Percentiles rank a stretch among this genome's conserved stretches.
These are phyloP conservation scores for Pherbina coryleti DNA, from an alignment of 2,888 invertebrate genomes.

Conservation along the genomic window DNA sequence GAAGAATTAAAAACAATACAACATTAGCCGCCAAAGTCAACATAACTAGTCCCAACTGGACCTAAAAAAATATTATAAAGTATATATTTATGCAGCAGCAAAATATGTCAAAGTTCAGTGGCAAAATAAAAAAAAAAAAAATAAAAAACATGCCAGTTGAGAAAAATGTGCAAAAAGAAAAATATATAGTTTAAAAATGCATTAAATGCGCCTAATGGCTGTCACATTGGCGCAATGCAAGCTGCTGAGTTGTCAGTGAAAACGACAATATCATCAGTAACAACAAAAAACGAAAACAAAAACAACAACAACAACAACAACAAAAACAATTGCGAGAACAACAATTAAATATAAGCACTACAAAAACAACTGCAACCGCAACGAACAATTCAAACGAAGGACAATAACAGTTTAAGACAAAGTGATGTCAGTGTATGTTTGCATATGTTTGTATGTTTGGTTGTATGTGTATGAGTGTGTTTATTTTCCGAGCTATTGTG, in stretches of 20 bases:
- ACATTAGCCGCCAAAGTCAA: slow-evolving; percentile 35
- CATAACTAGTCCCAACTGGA: neutral
- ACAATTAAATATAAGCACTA: neutral
- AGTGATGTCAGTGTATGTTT: slow-evolving; percentile 13
- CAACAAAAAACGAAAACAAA: neutral
- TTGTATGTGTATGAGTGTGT: neutral
- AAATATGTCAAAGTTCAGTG: no score
- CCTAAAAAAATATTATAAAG: no score
- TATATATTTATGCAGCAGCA: no score
- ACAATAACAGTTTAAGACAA: slow-evolving; percentile 22
- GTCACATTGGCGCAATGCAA: neutral
- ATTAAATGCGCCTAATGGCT: slow-evolving; percentile 10
- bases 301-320: slow-evolving; percentile 6
- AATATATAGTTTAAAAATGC: slow-evolving; percentile 10
- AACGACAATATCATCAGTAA: neutral
- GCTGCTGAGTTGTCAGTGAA: neutral
- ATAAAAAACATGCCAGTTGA: neutral
- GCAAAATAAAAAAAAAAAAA: slow-evolving; percentile 11
- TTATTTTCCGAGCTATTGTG: neutral
- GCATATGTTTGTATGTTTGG: neutral
- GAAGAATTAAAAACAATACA: neutral
- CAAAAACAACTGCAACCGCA: slow-evolving; percentile 18
- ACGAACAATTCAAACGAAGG: slow-evolving; percentile 34
- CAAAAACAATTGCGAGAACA: neutral
- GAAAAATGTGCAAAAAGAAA: neutral